Evolutionary conservation across 1,140 invertebrate genomes (phyloP).

Genomic region (Cydia splendana): DNA sequence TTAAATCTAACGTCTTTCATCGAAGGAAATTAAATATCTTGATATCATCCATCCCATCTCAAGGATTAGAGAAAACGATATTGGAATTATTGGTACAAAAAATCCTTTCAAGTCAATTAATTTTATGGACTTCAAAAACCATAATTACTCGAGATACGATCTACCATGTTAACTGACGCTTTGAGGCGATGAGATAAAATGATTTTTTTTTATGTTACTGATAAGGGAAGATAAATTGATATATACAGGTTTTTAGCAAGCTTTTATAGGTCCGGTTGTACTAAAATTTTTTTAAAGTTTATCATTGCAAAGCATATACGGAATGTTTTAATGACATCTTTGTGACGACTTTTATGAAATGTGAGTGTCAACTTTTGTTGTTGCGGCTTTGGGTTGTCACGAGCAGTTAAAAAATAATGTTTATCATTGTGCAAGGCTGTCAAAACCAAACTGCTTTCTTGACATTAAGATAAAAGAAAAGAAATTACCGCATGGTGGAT

Average conservation of each 20-base stretch:
- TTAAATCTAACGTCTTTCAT: conserved; percentile 26
- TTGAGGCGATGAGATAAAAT: conserved; percentile 22
- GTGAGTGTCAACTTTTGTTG: too few species aligned
- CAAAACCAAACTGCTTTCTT: too few species aligned
- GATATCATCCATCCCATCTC: conserved; percentile 49
- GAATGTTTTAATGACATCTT: too few species aligned
- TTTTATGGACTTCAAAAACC: conserved; percentile 53
- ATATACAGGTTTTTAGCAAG: neutral
- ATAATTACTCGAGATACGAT: conserved; percentile 57
- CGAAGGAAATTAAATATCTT: conserved; percentile 14
- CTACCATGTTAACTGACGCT: conserved; percentile 33
- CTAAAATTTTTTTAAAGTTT: too few species aligned
- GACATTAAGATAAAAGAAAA: too few species aligned
- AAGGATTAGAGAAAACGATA: conserved; percentile 39
- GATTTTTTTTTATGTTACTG: neutral
- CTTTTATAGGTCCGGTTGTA: neutral
- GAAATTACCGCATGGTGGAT: too few species aligned
- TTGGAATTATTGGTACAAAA: conserved; percentile 40
- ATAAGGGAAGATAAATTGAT: conserved; percentile 10
- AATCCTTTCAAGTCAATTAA: conserved; percentile 53
- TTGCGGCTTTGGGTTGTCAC: too few species aligned
- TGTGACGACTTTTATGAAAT: too few species aligned
- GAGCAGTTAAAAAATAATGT: too few species aligned
- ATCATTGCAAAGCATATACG: too few species aligned
- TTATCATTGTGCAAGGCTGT: too few species aligned